These are phyloP conservation scores for Odocoileus hemionus DNA, from an alignment of 2,113 vertebrate species.

Conservation along the genomic window DNA sequence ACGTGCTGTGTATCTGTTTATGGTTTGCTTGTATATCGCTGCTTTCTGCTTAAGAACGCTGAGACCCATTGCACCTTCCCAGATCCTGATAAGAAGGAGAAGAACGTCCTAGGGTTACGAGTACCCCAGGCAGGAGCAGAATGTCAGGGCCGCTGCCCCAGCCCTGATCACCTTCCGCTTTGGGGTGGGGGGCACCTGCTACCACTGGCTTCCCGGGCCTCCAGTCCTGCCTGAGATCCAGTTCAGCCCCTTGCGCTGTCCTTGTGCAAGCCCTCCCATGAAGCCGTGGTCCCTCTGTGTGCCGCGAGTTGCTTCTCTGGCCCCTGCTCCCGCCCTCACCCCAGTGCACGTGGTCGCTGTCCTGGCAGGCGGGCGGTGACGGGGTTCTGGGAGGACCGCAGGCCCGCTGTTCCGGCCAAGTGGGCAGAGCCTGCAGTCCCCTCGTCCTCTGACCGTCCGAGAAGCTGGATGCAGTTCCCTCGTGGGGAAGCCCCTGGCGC, in stretches of 20 bases:
- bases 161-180: not conserved
- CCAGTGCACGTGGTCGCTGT: accelerated
- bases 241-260: accelerated
- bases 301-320: not conserved
- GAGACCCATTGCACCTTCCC: accelerated
- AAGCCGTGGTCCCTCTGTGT: accelerated
- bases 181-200: too few relatives aligned
- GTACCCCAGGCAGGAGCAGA: accelerated
- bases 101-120: too few relatives aligned
- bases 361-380: accelerated
- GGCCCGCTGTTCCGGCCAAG: accelerated
- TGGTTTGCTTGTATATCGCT: accelerated
- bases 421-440: not conserved
- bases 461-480: not conserved
- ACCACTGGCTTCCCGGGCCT: not conserved
- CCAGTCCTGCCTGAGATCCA: not conserved
- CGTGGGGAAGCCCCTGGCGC: not conserved
- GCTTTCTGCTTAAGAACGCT: too few relatives aligned
- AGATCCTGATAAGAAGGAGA: accelerated
- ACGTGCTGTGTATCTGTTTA: accelerated
- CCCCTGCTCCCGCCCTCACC: accelerated
- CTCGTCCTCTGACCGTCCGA: accelerated
- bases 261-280: accelerated
- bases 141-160: accelerated
- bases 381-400: accelerated